A percentile compares a stretch with the other conserved stretches of the same genome.
Evolutionary conservation across 2,888 invertebrate species (phyloP).

Genomic region (Hemistola chrysoprasaria): DNA sequence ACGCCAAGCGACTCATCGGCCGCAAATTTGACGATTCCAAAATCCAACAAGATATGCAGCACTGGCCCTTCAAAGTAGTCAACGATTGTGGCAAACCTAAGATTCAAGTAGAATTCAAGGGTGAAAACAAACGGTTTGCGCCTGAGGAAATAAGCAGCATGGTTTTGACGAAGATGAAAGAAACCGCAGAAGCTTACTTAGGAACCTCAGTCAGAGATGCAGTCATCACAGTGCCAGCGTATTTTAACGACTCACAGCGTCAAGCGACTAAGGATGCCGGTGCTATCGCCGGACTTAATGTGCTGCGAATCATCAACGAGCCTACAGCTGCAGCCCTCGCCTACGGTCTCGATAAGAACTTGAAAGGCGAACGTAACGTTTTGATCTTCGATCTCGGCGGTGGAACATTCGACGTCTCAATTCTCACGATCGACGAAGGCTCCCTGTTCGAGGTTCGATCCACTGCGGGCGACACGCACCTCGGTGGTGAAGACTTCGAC

Average conservation of each 20-base stretch:
- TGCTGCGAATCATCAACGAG: constrained; percentile 91
- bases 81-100: constrained; percentile 85
- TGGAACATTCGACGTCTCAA: constrained; percentile 91
- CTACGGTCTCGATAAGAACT: constrained; percentile 87
- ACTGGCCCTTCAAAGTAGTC: constrained; percentile 91
- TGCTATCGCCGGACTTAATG: constrained; percentile 88
- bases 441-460: constrained; percentile 89
- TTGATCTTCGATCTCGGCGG: constrained; percentile 85
- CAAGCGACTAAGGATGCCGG: constrained; percentile 94
- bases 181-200: constrained; percentile 88
- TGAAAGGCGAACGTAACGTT: constrained; percentile 84
- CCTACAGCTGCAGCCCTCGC: constrained; percentile 89
- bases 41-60: constrained; percentile 90
- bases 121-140: constrained; percentile 84
- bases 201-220: constrained; percentile 86
- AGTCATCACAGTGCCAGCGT: constrained; percentile 91
- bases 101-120: constrained; percentile 85
- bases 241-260: constrained; percentile 88
- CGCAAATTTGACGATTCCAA: constrained; percentile 88
- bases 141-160: constrained; percentile 89
- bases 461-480: constrained; percentile 92
- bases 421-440: constrained; percentile 90
- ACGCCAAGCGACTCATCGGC: constrained; percentile 90
- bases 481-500: constrained; percentile 88
- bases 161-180: constrained; percentile 81